Evolutionary conservation across 2,797 vertebrate genomes (phyloP).

Genomic region (Vireo griseus): DNA sequence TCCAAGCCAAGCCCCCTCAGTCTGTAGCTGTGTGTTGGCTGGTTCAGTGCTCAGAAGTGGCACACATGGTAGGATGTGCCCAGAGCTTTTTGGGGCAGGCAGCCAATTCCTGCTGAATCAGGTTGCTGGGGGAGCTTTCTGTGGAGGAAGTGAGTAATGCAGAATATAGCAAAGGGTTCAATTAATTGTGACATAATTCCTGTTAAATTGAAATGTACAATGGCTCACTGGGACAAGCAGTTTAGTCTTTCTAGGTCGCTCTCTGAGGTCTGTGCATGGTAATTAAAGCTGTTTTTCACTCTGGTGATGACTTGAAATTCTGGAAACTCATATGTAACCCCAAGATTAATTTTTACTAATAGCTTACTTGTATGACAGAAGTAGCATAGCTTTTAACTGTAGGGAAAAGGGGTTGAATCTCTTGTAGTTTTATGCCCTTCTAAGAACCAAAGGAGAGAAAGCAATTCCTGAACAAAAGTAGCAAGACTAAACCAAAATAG

Average conservation of each 20-base stretch:
- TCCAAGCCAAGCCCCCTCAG: not conserved
- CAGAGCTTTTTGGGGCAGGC: not conserved
- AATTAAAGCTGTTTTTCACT: not conserved
- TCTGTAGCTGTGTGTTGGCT: not conserved
- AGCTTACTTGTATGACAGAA: not conserved
- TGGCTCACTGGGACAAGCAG: not conserved
- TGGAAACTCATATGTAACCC: not conserved
- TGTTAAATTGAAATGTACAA: not conserved
- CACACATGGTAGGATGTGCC: rapidly evolving
- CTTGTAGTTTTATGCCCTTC: not conserved
- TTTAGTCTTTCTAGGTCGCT: not conserved
- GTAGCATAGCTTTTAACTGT: not conserved
- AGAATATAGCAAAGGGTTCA: not conserved
- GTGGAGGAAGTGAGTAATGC: not conserved
- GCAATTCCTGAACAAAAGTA: not conserved
- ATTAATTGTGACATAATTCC: not conserved
- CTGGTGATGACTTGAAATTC: not conserved
- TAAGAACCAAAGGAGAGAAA: not conserved
- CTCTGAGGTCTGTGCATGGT: not conserved
- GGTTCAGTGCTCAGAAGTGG: not conserved
- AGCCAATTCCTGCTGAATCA: not conserved
- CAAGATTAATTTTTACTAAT: not conserved
- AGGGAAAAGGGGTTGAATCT: not conserved
- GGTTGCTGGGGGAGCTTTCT: not conserved
- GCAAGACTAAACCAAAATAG: not conserved